Base-by-base conservation (phyloP, 1,140 invertebrate species). In the Neuroterus valhalla region DNA sequence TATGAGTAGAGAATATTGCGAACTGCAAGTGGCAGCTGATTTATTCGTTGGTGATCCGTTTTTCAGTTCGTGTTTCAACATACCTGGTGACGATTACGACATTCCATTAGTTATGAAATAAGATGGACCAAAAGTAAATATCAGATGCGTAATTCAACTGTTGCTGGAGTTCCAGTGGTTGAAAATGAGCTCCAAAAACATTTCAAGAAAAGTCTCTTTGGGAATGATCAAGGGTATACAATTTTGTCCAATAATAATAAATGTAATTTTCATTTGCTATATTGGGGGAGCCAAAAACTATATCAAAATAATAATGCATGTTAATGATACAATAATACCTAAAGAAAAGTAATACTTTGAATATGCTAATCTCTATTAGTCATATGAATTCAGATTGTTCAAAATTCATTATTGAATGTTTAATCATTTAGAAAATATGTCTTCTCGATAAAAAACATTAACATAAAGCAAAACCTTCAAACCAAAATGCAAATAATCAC, bases 141-240 rank as follows among this genome's bases (percentile, higher is more conserved):
- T 23, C 8, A 10, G 19, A 62, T 31, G 31, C 31, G 10, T 38
- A n/a, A 55, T 38, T 62, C n/a, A 31, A 4, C 14, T 38, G 23
- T 26, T 0, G n/a, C 6, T 38, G 23, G 23, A 31, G 23, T 62
- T 42, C 70, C 4, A 31, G 23, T 74, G 26, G 23, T 70, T 46
- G 23, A 81, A 71, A 38, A 89, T 89, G 88, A 85, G 74, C 42
- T 84, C 80, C 62, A 89, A 85, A 70, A 83, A 86, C 2, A 88
- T 85, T 71, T 83, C 87, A 6, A 84, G 81, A 6, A 90, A 89
- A 84, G 82, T 89, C 31, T 88, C 86, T n/a, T 69, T 90, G 43
- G 82, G 85, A 43, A 89, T 90, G 88, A 86, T 89, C 48, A 88
- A 85, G 82, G 89, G 89, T 90, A 71, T 71, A 77, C 69, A 14